A percentile compares a stretch with the other conserved stretches of the same genome.
phyloP scores from a whole-genome alignment of 2,797 vertebrate species.

The Trematomus bernacchii region DNA sequence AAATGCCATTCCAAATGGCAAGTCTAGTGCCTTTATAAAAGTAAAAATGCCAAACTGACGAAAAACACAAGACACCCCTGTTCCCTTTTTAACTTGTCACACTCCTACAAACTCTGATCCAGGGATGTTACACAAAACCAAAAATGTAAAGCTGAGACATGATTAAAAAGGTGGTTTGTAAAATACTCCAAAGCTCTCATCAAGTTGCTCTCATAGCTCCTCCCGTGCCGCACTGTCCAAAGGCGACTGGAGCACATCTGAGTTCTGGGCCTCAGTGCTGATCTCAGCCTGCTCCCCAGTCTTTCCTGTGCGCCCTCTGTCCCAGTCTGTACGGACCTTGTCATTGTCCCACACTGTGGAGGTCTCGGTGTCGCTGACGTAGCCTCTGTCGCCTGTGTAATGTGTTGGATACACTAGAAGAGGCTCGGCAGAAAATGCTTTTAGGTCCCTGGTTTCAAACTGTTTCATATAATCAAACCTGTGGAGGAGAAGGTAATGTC shows the following conservation, averaged over 20 bases:
- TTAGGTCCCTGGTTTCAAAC: constrained; percentile 89
- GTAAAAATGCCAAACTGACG: constrained; percentile 36
- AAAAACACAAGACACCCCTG: constrained; percentile 31
- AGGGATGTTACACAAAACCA: constrained; percentile 42
- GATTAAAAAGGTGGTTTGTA: constrained; percentile 25
- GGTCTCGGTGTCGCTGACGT: constrained; percentile 95
- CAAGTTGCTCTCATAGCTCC: constrained; percentile 86
- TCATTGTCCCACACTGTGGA: constrained; percentile 95
- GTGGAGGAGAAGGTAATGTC: constrained; percentile 21
- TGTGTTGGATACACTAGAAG: constrained; percentile 94
- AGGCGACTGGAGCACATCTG: constrained; percentile 90
- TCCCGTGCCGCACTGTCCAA: constrained; percentile 91
- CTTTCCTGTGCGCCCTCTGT: constrained; percentile 91
- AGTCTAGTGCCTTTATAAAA: constrained; percentile 76
- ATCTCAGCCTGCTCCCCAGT: constrained; percentile 90
- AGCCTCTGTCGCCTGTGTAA: constrained; percentile 93
- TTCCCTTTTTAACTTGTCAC: constrained; percentile 59
- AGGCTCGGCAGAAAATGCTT: constrained; percentile 93
- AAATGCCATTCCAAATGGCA: constrained; percentile 78
- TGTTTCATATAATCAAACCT: constrained; percentile 91
- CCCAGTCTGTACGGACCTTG: constrained; percentile 90
- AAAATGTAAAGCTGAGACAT: constrained; percentile 29
- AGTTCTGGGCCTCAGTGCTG: constrained; percentile 90
- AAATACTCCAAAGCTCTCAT: constrained; percentile 14
- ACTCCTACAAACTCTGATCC: constrained; percentile 28